phyloP scores from a whole-genome alignment of 2,888 invertebrate species.

The Philereme transversata region DNA sequence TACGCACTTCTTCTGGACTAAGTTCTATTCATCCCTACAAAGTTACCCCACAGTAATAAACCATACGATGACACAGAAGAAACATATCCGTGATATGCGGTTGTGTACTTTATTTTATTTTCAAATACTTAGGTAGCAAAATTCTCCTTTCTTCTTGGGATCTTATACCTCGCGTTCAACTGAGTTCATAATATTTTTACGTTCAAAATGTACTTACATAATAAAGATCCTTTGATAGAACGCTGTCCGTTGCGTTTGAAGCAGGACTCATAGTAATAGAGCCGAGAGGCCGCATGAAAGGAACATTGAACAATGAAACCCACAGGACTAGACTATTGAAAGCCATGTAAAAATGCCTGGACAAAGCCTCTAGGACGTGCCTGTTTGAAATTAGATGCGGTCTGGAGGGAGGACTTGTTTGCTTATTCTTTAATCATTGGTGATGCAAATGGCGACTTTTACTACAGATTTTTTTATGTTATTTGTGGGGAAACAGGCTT shows the following conservation, averaged over 20 bases:
- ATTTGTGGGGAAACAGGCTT: too few relatives aligned
- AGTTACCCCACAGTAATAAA: too few relatives aligned
- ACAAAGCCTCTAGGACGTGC: constrained; percentile 35
- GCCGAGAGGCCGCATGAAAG: constrained; percentile 45
- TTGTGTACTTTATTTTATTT: too few relatives aligned
- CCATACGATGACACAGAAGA: too few relatives aligned
- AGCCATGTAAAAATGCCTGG: constrained; percentile 61
- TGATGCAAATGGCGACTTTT: constrained; percentile 5
- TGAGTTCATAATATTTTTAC: background rate
- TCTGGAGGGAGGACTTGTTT: constrained; percentile 20
- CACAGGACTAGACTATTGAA: constrained; percentile 59
- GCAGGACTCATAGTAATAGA: constrained; percentile 37
- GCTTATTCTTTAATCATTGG: constrained; percentile 19
- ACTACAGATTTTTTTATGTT: too few relatives aligned
- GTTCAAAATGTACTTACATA: background rate
- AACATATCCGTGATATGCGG: too few relatives aligned
- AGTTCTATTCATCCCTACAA: too few relatives aligned
- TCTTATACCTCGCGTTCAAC: too few relatives aligned
- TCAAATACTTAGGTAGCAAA: too few relatives aligned
- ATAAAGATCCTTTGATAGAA: constrained; percentile 11
- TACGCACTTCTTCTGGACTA: too few relatives aligned
- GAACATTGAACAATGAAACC: constrained; percentile 63
- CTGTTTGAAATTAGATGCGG: constrained; percentile 60
- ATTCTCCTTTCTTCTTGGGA: too few relatives aligned
- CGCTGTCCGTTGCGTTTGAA: constrained; percentile 18